These are phyloP conservation scores for Rhorus exstirpatorius DNA, from an alignment of 2,888 invertebrate genomes.

Conservation along the genomic window DNA sequence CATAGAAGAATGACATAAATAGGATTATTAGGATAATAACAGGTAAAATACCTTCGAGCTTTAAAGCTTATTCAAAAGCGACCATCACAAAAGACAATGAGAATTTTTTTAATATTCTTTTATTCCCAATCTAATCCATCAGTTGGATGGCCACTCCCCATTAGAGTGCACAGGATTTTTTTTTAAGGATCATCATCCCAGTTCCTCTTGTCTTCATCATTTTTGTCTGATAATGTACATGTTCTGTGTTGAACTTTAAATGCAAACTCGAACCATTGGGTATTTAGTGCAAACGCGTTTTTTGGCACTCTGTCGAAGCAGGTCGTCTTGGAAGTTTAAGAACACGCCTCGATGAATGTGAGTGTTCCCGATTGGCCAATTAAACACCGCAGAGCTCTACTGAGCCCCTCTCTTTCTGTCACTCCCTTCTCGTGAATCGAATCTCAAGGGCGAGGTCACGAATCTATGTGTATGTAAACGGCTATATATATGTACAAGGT, in stretches of 20 bases:
- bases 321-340: conserved; percentile 35
- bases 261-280: neutral
- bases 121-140: no score
- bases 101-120: no score
- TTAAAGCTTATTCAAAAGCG: no score
- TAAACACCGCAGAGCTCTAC: conserved; percentile 65
- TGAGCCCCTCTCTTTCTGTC: conserved; percentile 18
- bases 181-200: no score
- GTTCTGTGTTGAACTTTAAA: neutral
- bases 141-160: no score
- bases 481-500: neutral
- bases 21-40: no score
- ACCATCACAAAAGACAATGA: no score
- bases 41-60: no score
- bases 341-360: conserved; percentile 71
- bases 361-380: conserved; percentile 77
- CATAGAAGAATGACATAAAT: no score
- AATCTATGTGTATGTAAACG: neutral
- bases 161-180: no score
- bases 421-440: conserved; percentile 72
- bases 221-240: no score
- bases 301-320: conserved; percentile 17
- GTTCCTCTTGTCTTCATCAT: no score
- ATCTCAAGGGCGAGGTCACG: conserved; percentile 78
- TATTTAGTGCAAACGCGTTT: conserved; percentile 10